Evolutionary conservation across 2,797 vertebrate species (phyloP), one percentile per base, ranked within the genome.

Genomic region (Gymnothorax reevesii): DNA sequence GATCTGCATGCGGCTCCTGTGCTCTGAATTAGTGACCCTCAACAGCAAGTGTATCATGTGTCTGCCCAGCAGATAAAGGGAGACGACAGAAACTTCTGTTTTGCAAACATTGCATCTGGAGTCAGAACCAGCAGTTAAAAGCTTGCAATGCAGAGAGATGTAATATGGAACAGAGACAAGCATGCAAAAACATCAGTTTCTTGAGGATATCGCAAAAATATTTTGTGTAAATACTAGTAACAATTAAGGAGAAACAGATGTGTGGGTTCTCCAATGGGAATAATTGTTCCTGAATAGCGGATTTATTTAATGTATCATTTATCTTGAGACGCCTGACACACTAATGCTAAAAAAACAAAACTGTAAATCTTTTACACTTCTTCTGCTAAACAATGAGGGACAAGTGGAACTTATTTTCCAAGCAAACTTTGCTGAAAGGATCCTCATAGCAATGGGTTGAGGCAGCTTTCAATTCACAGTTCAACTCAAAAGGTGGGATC

Each of bases 211-310:
- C 20, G 0, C 10, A 80, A n/a, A 20, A 22, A 17, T 25, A 52
- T 5, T 77, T 77, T 52, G 49, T 77, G 13, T 77, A 77, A 77
- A 54, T 82, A 82, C 79, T 57, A 8, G 22, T 22, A 25, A 54
- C 55, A 59, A 57, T 60, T 33, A 59, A 27, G n/a, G n/a, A 60
- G 15, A 12, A 59, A 25, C n/a, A 13, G 25, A 83, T 59, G 12
- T 9, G 49, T 83, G 55, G 82, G 17, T n/a, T 59, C 33, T 7
- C 22, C 15, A 83, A 57, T 8, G 5, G 82, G 25, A 57, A 27
- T 59, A n/a, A 83, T 83, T 59, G 13, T 83, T 27, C 57, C 59
- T 59, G 82, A 57, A 25, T 59, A 83, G 82, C n/a, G 33, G 82
- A 10, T 33, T 20, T 42, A 42, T 42, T 42, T 42, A 2, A 42